Evolutionary conservation across 1,140 invertebrate genomes (phyloP), one percentile per base, ranked within the genome.

Genomic region (Penaeus vannamei): DNA sequence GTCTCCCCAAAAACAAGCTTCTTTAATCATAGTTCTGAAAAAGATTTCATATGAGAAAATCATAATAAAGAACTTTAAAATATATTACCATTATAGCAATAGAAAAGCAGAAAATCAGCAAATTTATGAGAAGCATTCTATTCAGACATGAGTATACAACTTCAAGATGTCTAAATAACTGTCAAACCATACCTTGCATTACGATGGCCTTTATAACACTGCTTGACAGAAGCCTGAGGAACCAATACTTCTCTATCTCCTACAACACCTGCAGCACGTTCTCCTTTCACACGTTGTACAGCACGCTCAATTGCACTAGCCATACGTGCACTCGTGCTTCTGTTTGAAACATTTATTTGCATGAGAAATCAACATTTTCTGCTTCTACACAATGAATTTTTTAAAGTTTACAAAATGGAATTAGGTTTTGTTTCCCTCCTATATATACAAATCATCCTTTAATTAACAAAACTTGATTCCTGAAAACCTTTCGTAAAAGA

Each of bases 1-100:
- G 91, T 96, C 94, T 72, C 97, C 97, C 96, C 97, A 98, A 93
- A 98, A 98, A 87, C 96, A 96, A 1, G 97, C 96, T 93, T 98
- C 96, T 93, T 98, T 98, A 81, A 98, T 98, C 96, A 96, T 96
- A 42, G 96, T 97, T 92, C 95, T 97, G 92, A 60, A 92, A 94
- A 93, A 94, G 92, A 93, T 20, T 53, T 17, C 22, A 36, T 80
- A 46, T 29, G 62, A 5, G 12, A 64, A 20, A 17, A 84, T 2
- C 26, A 19, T 26, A 82, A 66, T 61, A n/a, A 42, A 42, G 29
- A 84, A 36, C n/a, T 26, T 81, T 23, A 8, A 81, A 81, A 53
- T 23, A 22, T 53, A 7, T 22, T 46, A 53, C 19, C 20, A 42
- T 36, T 4, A 26, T 53, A 12, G n/a, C 23, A 42, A 81, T 23